phyloP scores from a whole-genome alignment of 2,888 invertebrate genomes.

The Clitarchus hookeri region DNA sequence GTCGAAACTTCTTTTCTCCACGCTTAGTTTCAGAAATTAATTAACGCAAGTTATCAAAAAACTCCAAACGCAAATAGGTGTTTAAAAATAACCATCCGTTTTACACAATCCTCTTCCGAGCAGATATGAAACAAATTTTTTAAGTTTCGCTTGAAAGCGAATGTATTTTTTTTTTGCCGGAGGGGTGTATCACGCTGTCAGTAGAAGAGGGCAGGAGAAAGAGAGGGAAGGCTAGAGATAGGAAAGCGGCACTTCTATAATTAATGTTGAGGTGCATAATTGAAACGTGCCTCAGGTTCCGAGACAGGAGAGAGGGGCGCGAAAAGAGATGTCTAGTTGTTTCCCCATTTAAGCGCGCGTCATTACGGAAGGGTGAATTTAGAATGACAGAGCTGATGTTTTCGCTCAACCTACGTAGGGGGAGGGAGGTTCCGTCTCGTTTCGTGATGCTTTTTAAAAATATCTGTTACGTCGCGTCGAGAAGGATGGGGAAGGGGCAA shows the following conservation, averaged over 20 bases:
- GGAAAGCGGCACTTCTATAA: background rate
- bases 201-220: background rate
- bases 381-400: constrained; percentile 8
- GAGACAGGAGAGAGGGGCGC: background rate
- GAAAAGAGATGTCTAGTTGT: background rate
- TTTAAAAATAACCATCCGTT: too few species aligned
- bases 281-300: background rate
- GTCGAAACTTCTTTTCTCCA: too few species aligned
- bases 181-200: too few species aligned
- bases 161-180: too few species aligned
- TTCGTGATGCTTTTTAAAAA: background rate
- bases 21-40: too few species aligned
- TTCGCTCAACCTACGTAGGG: background rate
- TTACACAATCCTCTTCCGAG: too few species aligned
- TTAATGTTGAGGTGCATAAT: constrained; percentile 14
- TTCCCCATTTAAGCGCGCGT: constrained; percentile 5
- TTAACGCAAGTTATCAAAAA: too few species aligned
- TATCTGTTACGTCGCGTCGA: too few species aligned
- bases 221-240: background rate
- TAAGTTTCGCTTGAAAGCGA: too few species aligned
- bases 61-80: too few species aligned
- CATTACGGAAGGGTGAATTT: constrained; percentile 6
- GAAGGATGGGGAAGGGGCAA: background rate
- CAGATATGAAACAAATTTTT: too few species aligned
- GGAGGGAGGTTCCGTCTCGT: background rate